Evolutionary conservation across 2,113 vertebrate genomes (phyloP).

Genomic region (Tychaedon coryphoeus): DNA sequence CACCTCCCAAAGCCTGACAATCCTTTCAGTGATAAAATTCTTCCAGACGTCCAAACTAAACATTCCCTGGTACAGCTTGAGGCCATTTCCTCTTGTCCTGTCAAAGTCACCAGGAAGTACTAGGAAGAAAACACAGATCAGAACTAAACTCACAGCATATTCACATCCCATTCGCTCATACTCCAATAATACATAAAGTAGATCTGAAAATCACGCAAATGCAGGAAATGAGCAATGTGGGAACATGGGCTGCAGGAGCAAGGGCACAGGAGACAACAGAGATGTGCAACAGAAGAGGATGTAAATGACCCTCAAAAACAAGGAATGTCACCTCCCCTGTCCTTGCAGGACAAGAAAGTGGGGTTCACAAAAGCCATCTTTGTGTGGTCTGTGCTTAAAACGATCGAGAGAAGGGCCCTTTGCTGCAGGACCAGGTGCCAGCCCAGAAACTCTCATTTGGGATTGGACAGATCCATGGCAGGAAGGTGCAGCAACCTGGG

Average conservation of each 20-base stretch:
- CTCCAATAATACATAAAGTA: background rate
- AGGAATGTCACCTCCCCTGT: background rate
- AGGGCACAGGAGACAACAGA: background rate
- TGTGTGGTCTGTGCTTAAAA: background rate
- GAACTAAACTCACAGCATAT: background rate
- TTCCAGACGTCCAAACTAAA: background rate
- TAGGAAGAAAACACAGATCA: background rate
- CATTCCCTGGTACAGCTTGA: background rate
- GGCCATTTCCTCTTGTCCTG: background rate
- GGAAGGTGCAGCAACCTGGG: background rate
- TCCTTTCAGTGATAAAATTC: too few species aligned
- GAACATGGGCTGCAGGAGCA: background rate
- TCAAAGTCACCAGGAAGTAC: background rate
- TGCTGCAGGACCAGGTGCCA: background rate
- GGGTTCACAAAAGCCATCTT: background rate
- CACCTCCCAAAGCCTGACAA: background rate
- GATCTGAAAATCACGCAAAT: background rate
- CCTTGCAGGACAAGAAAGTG: background rate
- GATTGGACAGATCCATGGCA: background rate
- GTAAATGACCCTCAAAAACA: background rate
- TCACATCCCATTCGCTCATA: background rate
- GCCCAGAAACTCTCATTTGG: background rate
- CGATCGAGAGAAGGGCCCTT: background rate
- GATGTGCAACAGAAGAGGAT: background rate
- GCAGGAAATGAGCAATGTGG: rapidly evolving